These are phyloP conservation scores for Regulus satrapa DNA, from an alignment of 2,113 vertebrate species.

Conservation along the genomic window DNA sequence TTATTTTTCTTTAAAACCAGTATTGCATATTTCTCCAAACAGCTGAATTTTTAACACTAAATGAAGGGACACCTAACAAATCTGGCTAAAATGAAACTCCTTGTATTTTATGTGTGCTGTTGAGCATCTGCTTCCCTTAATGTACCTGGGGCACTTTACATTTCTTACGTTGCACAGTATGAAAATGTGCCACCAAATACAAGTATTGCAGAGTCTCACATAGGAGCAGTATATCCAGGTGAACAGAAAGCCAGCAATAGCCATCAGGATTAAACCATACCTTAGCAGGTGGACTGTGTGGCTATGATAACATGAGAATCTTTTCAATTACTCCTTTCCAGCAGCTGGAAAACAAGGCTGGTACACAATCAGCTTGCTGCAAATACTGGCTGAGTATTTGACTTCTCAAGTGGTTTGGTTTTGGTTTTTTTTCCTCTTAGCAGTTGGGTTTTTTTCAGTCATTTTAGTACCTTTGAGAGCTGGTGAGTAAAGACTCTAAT, in stretches of 20 bases:
- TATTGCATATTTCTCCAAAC: neutral
- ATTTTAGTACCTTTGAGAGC: neutral
- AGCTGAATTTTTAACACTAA: neutral
- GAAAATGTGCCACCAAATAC: neutral
- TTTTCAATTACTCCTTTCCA: neutral
- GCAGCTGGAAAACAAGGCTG: neutral
- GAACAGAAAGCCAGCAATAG: neutral
- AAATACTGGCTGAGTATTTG: neutral
- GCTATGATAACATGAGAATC: neutral
- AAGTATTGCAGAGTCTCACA: neutral
- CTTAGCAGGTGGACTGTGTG: neutral
- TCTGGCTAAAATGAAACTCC: neutral
- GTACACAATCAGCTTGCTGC: neutral
- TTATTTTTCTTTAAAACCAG: neutral
- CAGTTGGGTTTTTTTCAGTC: neutral
- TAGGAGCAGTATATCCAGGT: neutral
- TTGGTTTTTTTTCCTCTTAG: neutral
- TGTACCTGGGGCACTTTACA: neutral
- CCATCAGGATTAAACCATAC: neutral
- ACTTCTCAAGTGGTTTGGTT: neutral
- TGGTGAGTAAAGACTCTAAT: neutral
- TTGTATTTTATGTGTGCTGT: neutral
- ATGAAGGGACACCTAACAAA: neutral
- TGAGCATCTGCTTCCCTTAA: neutral
- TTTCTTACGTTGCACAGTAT: neutral